Percentiles rank a stretch among this genome's conserved stretches.
phyloP scores from a whole-genome alignment of 2,888 invertebrate genomes.

The Aphrophora alni region DNA sequence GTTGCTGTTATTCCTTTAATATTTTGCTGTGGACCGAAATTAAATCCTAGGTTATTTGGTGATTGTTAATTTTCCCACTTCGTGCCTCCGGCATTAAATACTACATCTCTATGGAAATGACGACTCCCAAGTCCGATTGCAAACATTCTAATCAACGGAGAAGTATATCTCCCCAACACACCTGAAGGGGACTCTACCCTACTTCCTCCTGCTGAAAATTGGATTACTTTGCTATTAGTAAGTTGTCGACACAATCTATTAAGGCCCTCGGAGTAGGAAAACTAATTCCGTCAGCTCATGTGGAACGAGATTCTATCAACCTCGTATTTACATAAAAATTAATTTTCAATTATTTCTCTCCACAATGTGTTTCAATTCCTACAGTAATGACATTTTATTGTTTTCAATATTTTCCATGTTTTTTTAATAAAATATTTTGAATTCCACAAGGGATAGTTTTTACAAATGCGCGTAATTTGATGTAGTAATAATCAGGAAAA shows the following conservation, averaged over 20 bases:
- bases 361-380: background rate
- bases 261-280: background rate
- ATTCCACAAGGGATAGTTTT: background rate
- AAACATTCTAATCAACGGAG: background rate
- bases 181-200: background rate
- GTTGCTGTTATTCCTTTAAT: no score
- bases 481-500: no score
- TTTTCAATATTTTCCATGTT: background rate
- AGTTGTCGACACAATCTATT: slow-evolving; percentile 1
- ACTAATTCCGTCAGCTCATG: background rate
- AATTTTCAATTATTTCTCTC: background rate
- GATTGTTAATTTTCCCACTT: background rate
- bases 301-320: background rate
- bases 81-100: background rate
- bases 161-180: background rate
- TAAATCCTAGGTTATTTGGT: background rate
- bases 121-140: background rate
- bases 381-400: background rate
- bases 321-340: slow-evolving; percentile 1
- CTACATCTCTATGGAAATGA: slow-evolving; percentile 2
- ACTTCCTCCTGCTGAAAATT: background rate
- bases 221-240: background rate
- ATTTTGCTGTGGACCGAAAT: no score
- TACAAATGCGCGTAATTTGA: background rate
- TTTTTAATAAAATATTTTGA: background rate